phyloP scores from a whole-genome alignment of 2,888 invertebrate species.

The Drepanosiphum platanoidis region DNA sequence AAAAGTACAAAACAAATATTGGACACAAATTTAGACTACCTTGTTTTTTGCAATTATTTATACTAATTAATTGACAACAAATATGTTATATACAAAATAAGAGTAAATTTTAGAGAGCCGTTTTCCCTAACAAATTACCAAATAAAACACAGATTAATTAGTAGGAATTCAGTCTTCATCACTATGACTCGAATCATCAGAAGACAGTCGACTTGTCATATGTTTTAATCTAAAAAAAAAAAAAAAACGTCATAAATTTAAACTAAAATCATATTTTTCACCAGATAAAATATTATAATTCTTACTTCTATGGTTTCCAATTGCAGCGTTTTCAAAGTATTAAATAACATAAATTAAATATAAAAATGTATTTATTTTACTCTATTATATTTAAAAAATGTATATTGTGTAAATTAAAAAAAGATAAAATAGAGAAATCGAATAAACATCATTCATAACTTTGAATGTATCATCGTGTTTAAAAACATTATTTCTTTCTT shows the following conservation, averaged over 20 bases:
- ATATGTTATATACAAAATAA: neutral
- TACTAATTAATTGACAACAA: slow-evolving; percentile 41
- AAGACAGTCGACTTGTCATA: slow-evolving; percentile 14
- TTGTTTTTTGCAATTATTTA: neutral
- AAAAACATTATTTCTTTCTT: neutral
- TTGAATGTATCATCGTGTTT: neutral
- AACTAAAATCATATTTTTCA: neutral
- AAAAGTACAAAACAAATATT: neutral
- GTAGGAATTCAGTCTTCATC: slow-evolving; percentile 41
- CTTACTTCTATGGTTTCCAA: slow-evolving; percentile 45
- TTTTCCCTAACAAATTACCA: neutral
- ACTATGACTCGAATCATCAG: slow-evolving; percentile 42
- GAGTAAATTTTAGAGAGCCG: neutral
- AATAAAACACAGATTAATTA: neutral
- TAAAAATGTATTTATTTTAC: neutral
- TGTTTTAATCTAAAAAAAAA: slow-evolving; percentile 36
- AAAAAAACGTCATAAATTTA: neutral
- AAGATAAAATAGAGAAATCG: neutral
- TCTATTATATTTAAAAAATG: neutral
- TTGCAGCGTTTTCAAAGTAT: slow-evolving; percentile 28
- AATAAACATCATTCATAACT: neutral
- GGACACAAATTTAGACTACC: slow-evolving; percentile 18
- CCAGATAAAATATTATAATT: neutral
- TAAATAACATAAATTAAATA: neutral
- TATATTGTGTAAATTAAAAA: neutral